phyloP scores from a whole-genome alignment of 2,113 vertebrate genomes.

The Grammomys surdaster region DNA sequence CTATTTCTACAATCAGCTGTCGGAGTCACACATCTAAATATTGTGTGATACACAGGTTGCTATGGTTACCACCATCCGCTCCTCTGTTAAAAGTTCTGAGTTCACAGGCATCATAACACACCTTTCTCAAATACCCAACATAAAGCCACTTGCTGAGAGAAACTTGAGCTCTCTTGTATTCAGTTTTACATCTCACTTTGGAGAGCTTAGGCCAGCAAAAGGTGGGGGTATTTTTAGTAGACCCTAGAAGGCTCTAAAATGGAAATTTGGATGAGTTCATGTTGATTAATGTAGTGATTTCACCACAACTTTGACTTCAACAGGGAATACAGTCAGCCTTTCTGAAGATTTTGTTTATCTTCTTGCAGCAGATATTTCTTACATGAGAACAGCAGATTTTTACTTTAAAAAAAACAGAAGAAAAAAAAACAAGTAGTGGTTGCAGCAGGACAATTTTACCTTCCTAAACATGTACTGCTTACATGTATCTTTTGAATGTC shows the following conservation, averaged over 20 bases:
- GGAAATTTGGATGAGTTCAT: constrained; percentile 54
- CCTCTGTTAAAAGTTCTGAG: constrained; percentile 65
- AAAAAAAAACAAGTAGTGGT: constrained; percentile 25
- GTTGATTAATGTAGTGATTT: constrained; percentile 56
- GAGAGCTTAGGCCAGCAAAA: background rate
- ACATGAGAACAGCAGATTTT: constrained; percentile 68
- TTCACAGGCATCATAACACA: constrained; percentile 55
- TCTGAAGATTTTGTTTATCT: background rate
- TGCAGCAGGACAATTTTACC: constrained; percentile 60
- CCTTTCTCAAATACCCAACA: constrained; percentile 38
- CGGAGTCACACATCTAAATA: constrained; percentile 68
- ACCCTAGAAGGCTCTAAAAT: constrained; percentile 14
- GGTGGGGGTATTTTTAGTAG: background rate
- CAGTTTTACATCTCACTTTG: background rate
- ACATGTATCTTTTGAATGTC: background rate
- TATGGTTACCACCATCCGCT: constrained; percentile 71
- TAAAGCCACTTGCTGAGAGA: constrained; percentile 23
- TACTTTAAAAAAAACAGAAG: background rate
- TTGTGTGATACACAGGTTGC: background rate
- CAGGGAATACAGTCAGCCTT: constrained; percentile 44
- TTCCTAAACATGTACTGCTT: constrained; percentile 55
- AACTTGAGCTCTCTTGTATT: background rate
- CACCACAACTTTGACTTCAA: constrained; percentile 7
- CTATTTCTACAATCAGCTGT: constrained; percentile 54
- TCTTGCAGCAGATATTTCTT: constrained; percentile 64